Conservation (phyloP, 2,888 invertebrate species). For the Drosophila pseudotalamancana region DNA sequence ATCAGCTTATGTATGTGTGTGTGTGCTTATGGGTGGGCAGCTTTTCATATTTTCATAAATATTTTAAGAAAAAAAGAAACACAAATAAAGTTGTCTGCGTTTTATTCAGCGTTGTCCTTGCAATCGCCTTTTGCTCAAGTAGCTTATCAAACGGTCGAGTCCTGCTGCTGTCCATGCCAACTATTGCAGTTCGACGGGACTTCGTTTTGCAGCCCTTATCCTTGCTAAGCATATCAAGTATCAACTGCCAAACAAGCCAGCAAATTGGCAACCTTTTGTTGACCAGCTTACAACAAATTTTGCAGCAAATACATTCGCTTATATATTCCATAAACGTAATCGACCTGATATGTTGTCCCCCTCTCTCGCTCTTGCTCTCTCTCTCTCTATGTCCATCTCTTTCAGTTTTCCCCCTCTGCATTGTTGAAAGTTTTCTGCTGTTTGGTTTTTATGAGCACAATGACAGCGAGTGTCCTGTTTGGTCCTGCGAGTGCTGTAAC, state of each 20-base stretch:
- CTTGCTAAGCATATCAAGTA: constrained; percentile 70
- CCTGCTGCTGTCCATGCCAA: constrained; percentile 18
- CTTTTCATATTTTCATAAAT: constrained; percentile 75
- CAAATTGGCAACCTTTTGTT: constrained; percentile 69
- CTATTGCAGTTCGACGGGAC: constrained; percentile 7
- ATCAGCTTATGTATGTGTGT: constrained; percentile 56
- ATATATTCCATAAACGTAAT: constrained; percentile 68
- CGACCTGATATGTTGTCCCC: constrained; percentile 49
- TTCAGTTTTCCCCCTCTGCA: too few relatives aligned
- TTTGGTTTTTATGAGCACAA: constrained; percentile 52
- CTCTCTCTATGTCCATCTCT: too few relatives aligned
- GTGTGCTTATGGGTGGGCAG: constrained; percentile 8
- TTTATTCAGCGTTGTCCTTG: constrained; percentile 22
- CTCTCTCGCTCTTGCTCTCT: not conserved
- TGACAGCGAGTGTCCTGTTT: constrained; percentile 21
- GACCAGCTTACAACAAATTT: constrained; percentile 39
- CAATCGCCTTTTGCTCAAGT: constrained; percentile 61
- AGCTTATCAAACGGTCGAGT: constrained; percentile 74
- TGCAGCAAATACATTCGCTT: constrained; percentile 31
- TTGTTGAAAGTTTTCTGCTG: constrained; percentile 52
- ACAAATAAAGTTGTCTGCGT: constrained; percentile 9
- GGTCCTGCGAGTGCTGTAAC: constrained; percentile 34
- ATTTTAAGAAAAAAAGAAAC: constrained; percentile 62
- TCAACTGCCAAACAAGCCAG: constrained; percentile 70
- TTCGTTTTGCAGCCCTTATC: constrained; percentile 24